Evolutionary conservation across 2,113 vertebrate species (phyloP).

Genomic region (Corynorhinus townsendii): DNA sequence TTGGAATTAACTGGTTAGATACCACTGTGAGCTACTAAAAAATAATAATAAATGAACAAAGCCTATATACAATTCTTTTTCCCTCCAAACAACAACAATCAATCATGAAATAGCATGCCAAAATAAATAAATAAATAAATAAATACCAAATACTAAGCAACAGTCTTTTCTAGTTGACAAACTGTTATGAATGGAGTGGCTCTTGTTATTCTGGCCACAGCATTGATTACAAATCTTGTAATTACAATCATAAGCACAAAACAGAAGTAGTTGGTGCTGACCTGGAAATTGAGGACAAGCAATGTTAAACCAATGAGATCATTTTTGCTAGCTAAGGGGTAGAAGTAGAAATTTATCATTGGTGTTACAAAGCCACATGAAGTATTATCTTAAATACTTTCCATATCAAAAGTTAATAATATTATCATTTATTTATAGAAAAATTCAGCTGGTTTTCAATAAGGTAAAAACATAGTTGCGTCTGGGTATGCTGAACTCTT

Average conservation of each 20-base stretch:
- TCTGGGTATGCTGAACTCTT: neutral
- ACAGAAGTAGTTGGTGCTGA: neutral
- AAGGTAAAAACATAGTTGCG: neutral
- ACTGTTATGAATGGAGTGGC: neutral
- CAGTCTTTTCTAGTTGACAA: neutral
- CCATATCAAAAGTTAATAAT: neutral
- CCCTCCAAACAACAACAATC: neutral
- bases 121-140: neutral
- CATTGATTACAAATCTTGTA: neutral
- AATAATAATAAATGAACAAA: neutral
- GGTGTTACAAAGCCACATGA: neutral
- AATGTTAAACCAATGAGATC: neutral
- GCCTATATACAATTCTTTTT: neutral
- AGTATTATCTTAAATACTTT: neutral
- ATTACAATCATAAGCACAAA: neutral
- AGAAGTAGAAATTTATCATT: neutral
- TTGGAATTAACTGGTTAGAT: neutral
- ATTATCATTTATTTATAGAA: neutral
- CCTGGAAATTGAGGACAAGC: neutral
- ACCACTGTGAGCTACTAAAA: neutral
- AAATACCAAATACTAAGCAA: neutral
- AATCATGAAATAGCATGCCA: neutral
- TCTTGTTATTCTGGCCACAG: neutral
- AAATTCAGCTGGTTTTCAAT: neutral
- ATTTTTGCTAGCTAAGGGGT: neutral